phyloP scores from a whole-genome alignment of 2,797 vertebrate species.

The Sebastes variabilis region DNA sequence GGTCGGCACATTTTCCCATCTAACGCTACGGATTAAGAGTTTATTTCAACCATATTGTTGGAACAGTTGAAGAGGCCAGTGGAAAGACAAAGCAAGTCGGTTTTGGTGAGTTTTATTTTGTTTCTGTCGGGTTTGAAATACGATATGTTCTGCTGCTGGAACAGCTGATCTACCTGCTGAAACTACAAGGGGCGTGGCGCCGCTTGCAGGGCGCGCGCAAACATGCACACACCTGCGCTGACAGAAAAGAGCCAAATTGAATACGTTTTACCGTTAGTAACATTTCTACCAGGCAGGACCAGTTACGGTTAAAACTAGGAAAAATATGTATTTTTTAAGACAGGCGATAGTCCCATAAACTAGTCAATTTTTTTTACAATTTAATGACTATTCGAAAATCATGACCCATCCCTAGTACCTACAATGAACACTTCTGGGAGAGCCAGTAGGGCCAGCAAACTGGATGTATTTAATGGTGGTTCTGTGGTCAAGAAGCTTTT shows the following conservation, averaged over 20 bases:
- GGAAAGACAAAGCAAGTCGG: not conserved
- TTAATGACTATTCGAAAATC: not conserved
- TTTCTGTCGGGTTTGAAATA: not conserved
- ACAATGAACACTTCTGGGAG: not conserved
- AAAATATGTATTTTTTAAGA: not conserved
- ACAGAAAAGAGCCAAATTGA: no score
- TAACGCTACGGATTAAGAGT: no score
- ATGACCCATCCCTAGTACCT: not conserved
- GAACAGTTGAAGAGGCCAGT: not conserved
- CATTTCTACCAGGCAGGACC: no score
- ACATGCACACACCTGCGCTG: not conserved
- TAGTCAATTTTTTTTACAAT: not conserved
- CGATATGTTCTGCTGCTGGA: not conserved
- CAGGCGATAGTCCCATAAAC: not conserved
- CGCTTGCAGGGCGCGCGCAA: no score
- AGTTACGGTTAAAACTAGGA: not conserved
- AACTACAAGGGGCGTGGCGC: not conserved
- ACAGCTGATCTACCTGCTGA: not conserved
- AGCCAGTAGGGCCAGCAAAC: not conserved
- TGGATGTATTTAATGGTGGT: conserved; percentile 6
- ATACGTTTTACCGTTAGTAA: not conserved
- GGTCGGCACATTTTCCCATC: no score
- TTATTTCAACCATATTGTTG: not conserved
- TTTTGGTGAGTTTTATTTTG: not conserved
- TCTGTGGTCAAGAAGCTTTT: conserved; percentile 4